phyloP scores from a whole-genome alignment of 2,797 vertebrate species.

The Acropternis orthonyx region DNA sequence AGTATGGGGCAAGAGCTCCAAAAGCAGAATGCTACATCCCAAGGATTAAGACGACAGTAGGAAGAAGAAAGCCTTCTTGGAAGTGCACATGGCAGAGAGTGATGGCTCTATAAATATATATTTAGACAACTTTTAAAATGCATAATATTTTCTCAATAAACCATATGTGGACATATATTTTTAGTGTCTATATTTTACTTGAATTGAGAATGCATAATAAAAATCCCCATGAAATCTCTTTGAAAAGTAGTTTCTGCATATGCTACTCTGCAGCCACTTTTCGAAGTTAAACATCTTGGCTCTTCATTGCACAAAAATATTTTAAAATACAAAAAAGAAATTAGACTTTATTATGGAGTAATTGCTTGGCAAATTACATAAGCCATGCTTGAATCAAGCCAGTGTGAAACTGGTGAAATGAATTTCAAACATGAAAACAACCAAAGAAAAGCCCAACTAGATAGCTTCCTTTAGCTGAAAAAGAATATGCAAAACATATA shows the following conservation, averaged over 20 bases:
- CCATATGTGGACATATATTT: constrained; percentile 69
- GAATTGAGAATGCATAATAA: constrained; percentile 58
- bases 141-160: constrained; percentile 73
- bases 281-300: constrained; percentile 60
- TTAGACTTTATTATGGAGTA: constrained; percentile 66
- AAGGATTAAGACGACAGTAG: not conserved
- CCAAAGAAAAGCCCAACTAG: constrained; percentile 15
- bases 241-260: constrained; percentile 64
- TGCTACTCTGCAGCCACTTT: constrained; percentile 16
- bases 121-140: constrained; percentile 69
- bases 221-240: constrained; percentile 47
- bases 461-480: constrained; percentile 1
- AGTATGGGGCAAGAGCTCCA: not conserved
- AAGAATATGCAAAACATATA: constrained; percentile 28
- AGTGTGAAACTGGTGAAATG: constrained; percentile 54
- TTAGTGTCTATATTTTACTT: constrained; percentile 65
- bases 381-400: constrained; percentile 62
- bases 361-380: constrained; percentile 70
- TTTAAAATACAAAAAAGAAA: constrained; percentile 67
- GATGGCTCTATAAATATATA: constrained; percentile 61
- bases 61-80: not conserved
- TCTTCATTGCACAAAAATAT: constrained; percentile 51
- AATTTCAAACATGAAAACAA: constrained; percentile 51
- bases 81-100: constrained; percentile 30
- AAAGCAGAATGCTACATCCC: not conserved